Evolutionary conservation across 2,113 vertebrate genomes (phyloP).

Genomic region (Ammodytes dubius): DNA sequence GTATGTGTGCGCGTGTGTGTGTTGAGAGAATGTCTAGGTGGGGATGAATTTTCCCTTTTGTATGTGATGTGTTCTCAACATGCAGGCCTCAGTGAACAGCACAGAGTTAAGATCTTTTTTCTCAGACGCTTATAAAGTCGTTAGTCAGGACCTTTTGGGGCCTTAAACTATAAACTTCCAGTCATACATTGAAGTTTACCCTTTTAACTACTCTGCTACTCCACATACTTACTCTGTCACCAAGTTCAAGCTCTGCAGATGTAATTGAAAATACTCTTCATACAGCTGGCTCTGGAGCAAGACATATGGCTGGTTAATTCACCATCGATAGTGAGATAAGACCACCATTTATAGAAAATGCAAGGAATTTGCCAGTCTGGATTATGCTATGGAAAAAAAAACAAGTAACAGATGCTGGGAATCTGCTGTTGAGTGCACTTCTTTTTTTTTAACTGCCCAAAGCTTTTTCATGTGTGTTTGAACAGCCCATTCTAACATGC

Average conservation of each 20-base stretch:
- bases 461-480: constrained; percentile 53
- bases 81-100: not conserved
- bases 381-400: constrained; percentile 57
- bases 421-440: constrained; percentile 59
- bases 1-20: not conserved
- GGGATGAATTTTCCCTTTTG: not conserved
- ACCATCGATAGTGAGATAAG: constrained; percentile 8
- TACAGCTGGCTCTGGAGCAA: constrained; percentile 1
- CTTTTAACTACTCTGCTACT: constrained; percentile 20
- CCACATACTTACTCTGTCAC: constrained; percentile 32
- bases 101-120: no score
- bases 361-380: constrained; percentile 11
- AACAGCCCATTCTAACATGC: constrained; percentile 44
- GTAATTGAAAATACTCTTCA: constrained; percentile 24
- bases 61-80: not conserved
- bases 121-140: no score
- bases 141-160: not conserved
- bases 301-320: constrained; percentile 21
- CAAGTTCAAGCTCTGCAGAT: constrained; percentile 39
- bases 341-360: constrained; percentile 37
- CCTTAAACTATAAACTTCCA: not conserved
- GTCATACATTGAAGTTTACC: constrained; percentile 3
- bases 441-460: constrained; percentile 11
- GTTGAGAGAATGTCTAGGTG: constrained; percentile 31
- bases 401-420: constrained; percentile 59